Evolutionary conservation across 2,888 invertebrate species (phyloP), one percentile per base, ranked within the genome.

Genomic region (Brachyopa scutellaris): DNA sequence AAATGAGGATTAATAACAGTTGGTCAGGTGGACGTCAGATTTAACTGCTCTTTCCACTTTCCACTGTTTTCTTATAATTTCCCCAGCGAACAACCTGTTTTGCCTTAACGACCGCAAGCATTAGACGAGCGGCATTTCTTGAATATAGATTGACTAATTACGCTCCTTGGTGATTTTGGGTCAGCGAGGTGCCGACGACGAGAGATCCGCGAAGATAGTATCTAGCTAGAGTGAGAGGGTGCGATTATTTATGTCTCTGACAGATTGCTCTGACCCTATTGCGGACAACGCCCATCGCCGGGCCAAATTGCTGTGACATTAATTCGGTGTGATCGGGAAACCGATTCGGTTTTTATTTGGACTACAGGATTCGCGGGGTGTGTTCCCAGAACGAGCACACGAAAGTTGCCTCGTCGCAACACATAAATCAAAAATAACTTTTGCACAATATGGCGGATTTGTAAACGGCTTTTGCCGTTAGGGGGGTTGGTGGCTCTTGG

Each of bases 1-100:
- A 85, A 85, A 85, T 85, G 83, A 78, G 85, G 84, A 85, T 85
- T 85, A 85, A 85, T 85, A 85, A 85, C 77, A 74, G 84, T 80
- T 67, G 76, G 76, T 77, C 84, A 84, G 64, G 80, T 80, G 82
- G 76, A 83, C 53, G 64, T 45, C 70, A 57, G 69, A 69, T 62
- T 69, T 64, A 7, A 19, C 49, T 45, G 51, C 55, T 55, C 61
- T 38, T 38, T 53, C 78, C 57, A 55, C 42, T 74, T 61, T 74
- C n/a, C n/a, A n/a, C n/a, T n/a, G n/a, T 55, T 17, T 11, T 6
- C 5, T 40, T 49, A 49, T 57, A 62, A 64, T 74, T 79, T 53
- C 38, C 6, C 26, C 21, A 19, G 47, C 67, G 33, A 4, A 55
- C 51, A 13, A 36, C 42, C 33, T 53, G 55, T 73, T 47, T 23